Base-by-base conservation (phyloP, 2,797 vertebrate species). In the Morelia viridis region DNA sequence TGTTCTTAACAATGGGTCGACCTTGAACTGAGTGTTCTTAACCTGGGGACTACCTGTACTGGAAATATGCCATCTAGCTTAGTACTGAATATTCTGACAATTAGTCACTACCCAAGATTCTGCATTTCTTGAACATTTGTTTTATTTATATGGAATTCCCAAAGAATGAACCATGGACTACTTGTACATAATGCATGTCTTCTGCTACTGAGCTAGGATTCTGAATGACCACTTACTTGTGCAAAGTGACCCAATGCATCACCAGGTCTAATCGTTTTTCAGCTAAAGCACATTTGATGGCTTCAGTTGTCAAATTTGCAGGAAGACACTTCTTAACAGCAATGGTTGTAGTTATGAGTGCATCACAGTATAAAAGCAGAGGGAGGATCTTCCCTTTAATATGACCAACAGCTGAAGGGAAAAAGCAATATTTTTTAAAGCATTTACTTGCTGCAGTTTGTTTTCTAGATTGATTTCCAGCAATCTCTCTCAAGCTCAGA, bases 281-380 rank as follows among this genome's bases (percentile, higher is more conserved):
- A 89, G 94, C 93, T 89, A 98, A 95, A 65, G 97, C 97, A 58
- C 95, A 97, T 93, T 57, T 92, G 94, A 98, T 97, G 84, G 95
- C 97, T 94, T 97, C 97, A 90, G 97, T 62, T 11, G 98, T 98
- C 84, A 98, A 90, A 2, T 57, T 35, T 88, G 94, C 96, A 61
- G 95, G 94, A 0, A 98, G 90, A 88, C 97, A 95, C 68, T 53
- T 57, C 60, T 85, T 95, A 3, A 94, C 93, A n/a, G 96, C 92
- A 0, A 91, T 93, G 76, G 93, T 93, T 8, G 97, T 97, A 57
- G 92, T 94, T 94, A 98, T 97, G 88, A 98, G 92, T 46, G 97
- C 95, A 87, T 97, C 96, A 95, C 98, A 97, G 97, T 97, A 98
- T 50, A 97, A 93, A 80, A 98, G 95, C 57, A 97, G 94, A 58